Evolutionary conservation across 2,113 vertebrate species (phyloP).

Genomic region (Dissostichus mawsoni): DNA sequence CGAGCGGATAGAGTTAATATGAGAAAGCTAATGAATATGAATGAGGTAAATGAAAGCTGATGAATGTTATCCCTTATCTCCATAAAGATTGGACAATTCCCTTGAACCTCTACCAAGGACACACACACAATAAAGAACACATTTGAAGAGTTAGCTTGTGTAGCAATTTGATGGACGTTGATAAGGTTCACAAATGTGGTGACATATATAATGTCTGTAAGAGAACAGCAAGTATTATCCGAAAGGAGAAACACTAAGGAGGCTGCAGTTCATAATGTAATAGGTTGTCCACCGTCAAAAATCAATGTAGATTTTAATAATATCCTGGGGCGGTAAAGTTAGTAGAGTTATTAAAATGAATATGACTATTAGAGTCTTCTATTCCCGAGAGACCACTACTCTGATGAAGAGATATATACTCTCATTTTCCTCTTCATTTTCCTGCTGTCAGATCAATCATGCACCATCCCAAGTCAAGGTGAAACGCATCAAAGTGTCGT

Average conservation of each 20-base stretch:
- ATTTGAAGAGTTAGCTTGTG: constrained; percentile 68
- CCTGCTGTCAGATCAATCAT: constrained; percentile 77
- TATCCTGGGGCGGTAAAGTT: constrained; percentile 62
- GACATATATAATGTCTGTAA: constrained; percentile 50
- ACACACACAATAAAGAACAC: constrained; percentile 69
- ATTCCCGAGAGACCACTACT: constrained; percentile 42
- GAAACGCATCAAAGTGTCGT: constrained; percentile 76
- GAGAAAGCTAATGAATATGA: constrained; percentile 76
- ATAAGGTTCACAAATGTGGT: constrained; percentile 65
- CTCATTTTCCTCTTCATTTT: constrained; percentile 74
- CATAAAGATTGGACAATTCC: constrained; percentile 79
- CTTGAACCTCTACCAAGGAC: constrained; percentile 81
- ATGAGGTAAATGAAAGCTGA: constrained; percentile 81
- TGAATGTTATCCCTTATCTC: constrained; percentile 82
- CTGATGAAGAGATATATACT: constrained; percentile 63
- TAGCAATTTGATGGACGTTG: constrained; percentile 71
- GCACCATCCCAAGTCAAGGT: constrained; percentile 76
- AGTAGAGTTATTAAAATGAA: constrained; percentile 75
- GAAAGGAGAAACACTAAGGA: constrained; percentile 17
- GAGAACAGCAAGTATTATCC: constrained; percentile 30
- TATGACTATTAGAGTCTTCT: constrained; percentile 56
- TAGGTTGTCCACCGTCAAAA: constrained; percentile 33
- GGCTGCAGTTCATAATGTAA: constrained; percentile 37
- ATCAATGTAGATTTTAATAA: constrained; percentile 61
- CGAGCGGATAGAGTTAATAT: constrained; percentile 58